phyloP scores from a whole-genome alignment of 2,113 vertebrate species.

The Rhinolophus ferrumequinum region DNA sequence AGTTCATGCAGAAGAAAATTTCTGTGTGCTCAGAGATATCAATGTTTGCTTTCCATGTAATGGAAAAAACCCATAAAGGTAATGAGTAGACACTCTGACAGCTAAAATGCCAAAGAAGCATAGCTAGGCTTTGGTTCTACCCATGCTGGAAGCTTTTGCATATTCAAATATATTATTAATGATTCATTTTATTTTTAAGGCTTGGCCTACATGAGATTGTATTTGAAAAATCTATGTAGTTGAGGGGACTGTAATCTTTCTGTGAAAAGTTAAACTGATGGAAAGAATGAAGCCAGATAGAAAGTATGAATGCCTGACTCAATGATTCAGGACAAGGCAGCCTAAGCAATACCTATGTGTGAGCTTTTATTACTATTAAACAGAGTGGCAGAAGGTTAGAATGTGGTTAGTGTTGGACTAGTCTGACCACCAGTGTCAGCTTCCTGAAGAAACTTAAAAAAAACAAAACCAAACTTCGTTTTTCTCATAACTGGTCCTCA shows the following conservation, averaged over 20 bases:
- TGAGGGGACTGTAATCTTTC: background rate
- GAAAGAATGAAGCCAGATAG: background rate
- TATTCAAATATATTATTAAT: background rate
- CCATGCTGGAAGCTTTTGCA: background rate
- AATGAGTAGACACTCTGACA: background rate
- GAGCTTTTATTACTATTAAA: background rate
- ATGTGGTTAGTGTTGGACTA: background rate
- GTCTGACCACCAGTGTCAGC: background rate
- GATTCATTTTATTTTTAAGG: conserved; percentile 35
- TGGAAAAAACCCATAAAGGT: conserved; percentile 69
- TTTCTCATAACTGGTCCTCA: conserved; percentile 35
- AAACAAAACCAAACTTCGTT: background rate
- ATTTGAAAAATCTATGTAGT: conserved; percentile 14
- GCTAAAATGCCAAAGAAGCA: conserved; percentile 8
- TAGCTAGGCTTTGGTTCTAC: background rate
- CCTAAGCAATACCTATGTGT: background rate
- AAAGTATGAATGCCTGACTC: background rate
- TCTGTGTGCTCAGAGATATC: conserved; percentile 56
- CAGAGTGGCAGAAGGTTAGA: background rate
- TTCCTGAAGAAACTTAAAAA: conserved; percentile 6
- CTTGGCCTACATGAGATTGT: background rate
- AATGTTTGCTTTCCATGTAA: conserved; percentile 67
- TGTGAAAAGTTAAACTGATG: conserved; percentile 37
- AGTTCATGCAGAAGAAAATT: conserved; percentile 57
- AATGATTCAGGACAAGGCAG: background rate